phyloP scores from a whole-genome alignment of 2,113 vertebrate genomes.

The Chaetura pelagica region DNA sequence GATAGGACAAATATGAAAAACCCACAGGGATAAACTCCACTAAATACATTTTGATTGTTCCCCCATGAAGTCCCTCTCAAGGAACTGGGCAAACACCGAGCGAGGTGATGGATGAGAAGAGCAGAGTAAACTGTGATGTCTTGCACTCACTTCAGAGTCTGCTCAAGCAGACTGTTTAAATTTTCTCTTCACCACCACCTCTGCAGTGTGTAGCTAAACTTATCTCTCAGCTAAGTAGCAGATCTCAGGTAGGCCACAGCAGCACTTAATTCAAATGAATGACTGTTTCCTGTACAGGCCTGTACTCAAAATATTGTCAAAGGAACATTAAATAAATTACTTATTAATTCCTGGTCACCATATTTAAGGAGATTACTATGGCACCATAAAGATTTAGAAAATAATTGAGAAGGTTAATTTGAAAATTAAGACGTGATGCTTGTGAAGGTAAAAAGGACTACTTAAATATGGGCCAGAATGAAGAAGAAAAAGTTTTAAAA shows the following conservation, averaged over 20 bases:
- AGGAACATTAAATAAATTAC: constrained; percentile 16
- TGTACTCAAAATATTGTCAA: not conserved
- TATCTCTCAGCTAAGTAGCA: not conserved
- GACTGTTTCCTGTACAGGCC: not conserved
- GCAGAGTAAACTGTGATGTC: not conserved
- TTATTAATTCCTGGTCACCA: not conserved
- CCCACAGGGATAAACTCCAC: not conserved
- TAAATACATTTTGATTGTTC: not conserved
- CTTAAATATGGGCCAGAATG: not conserved
- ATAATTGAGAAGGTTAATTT: not conserved
- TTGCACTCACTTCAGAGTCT: not conserved
- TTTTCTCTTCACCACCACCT: not conserved
- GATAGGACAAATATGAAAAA: not conserved
- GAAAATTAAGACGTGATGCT: not conserved
- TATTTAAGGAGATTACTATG: not conserved
- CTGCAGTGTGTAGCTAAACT: not conserved
- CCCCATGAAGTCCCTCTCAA: not conserved
- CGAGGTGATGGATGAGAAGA: not conserved
- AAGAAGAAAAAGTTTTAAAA: not conserved
- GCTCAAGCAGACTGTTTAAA: not conserved
- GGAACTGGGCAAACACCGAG: accelerated
- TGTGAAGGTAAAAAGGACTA: not conserved
- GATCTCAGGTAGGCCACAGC: constrained; percentile 29
- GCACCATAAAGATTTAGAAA: not conserved
- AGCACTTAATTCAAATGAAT: constrained; percentile 32